Evolutionary conservation across 2,797 vertebrate species (phyloP), one percentile per base, ranked within the genome.

Genomic region (Lepilemur septentrionalis): DNA sequence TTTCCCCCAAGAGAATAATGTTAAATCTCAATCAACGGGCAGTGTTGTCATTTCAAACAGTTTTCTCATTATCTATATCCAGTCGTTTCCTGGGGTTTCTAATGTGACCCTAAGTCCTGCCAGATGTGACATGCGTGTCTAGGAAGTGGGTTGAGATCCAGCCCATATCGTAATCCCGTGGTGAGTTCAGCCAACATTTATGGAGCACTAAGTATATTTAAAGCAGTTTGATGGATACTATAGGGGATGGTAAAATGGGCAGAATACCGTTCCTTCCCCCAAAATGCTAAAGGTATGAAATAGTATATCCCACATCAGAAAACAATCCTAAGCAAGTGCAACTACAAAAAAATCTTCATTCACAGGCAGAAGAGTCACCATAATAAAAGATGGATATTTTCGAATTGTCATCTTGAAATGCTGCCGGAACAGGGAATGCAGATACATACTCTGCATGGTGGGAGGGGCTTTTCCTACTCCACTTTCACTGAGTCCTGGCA

Each of bases 191-290:
- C 59, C 23, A 30, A 61, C n/a, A 46, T 72, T 59, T 85, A 89
- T 0, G 72, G 46, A 91, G 15, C 22, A 92, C 38, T 92, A 92
- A 95, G 70, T 93, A 67, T 61, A 80, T 72, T 76, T 76, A 59
- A 76, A 61, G 48, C 9, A 76, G 63, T 96, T 61, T 89, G n/a
- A 96, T 69, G 15, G 55, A 32, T 57, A 90, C 22, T 59, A 7
- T 13, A 85, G n/a, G 25, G 57, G 35, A 85, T 3, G 72, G 35
- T 13, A 91, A 80, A 93, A 92, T 43, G 38, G 73, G 35, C 25
- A 83, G 87, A 95, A 78, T 59, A 80, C 2, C 69, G 52, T 67
- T 67, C 18, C 48, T 84, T 79, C 38, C 30, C 30, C 94, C 67
- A 70, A 89, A 89, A 89, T 59, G 38, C 52, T 75, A 81, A 57